These are phyloP conservation scores for Micrasema minimum DNA, from an alignment of 1,140 invertebrate species.

Conservation along the genomic window DNA sequence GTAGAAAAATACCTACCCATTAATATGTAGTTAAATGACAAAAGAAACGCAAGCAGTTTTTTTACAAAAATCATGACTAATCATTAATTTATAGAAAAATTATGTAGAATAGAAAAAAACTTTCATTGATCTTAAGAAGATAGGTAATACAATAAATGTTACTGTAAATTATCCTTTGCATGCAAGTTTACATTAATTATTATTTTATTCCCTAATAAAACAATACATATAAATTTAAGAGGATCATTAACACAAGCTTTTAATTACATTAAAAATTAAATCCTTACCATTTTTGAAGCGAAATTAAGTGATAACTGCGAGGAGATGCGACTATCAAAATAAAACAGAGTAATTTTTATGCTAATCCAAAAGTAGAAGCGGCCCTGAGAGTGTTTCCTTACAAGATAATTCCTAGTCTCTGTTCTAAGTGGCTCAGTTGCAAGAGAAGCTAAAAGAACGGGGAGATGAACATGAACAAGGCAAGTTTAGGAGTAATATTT, in stretches of 20 bases:
- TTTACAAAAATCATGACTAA: too few relatives aligned
- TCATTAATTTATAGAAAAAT: too few relatives aligned
- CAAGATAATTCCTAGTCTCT: slow-evolving; percentile 18
- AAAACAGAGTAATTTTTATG: slow-evolving; percentile 19
- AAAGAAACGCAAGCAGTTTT: too few relatives aligned
- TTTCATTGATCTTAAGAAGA: too few relatives aligned
- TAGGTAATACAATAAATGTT: too few relatives aligned
- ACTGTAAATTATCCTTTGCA: too few relatives aligned
- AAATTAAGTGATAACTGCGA: slow-evolving; percentile 1
- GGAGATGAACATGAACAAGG: slow-evolving; percentile 26
- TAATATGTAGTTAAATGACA: too few relatives aligned
- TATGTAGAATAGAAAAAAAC: too few relatives aligned
- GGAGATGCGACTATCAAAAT: slow-evolving; percentile 2
- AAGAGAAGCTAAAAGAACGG: slow-evolving; percentile 15
- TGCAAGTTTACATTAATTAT: too few relatives aligned
- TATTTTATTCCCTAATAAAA: too few relatives aligned
- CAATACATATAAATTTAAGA: too few relatives aligned
- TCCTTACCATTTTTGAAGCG: slow-evolving; percentile 11
- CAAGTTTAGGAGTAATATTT: slow-evolving; percentile 49
- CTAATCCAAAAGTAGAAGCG: slow-evolving; percentile 4
- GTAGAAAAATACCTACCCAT: too few relatives aligned
- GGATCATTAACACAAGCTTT: slow-evolving; percentile 9
- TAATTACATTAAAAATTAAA: slow-evolving; percentile 15
- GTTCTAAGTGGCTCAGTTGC: slow-evolving; percentile 18
- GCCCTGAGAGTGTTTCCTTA: neutral